Conservation (phyloP, 2,113 vertebrate genomes). For the Hemiscyllium ocellatum region DNA sequence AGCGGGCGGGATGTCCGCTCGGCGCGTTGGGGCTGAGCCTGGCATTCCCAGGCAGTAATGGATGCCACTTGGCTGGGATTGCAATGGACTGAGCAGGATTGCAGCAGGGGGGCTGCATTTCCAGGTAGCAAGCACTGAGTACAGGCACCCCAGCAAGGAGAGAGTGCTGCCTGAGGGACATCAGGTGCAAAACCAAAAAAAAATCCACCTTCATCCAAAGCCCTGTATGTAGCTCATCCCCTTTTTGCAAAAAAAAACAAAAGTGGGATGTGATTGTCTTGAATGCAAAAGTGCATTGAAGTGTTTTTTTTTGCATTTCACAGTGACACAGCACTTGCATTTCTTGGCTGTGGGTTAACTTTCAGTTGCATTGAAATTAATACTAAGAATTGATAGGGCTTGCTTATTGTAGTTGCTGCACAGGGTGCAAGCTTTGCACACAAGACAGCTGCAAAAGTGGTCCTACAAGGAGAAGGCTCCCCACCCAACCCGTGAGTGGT, state of each 20-base stretch:
- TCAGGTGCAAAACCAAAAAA: slow-evolving; percentile 1
- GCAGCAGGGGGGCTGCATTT: not conserved
- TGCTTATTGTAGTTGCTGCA: not conserved
- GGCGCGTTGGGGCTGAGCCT: not conserved
- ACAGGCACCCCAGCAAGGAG: not conserved
- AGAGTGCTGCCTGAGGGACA: not conserved
- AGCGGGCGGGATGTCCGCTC: slow-evolving; percentile 6
- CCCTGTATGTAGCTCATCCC: not conserved
- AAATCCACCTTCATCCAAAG: not conserved
- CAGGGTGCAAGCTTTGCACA: not conserved
- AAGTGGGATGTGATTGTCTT: slow-evolving; percentile 29
- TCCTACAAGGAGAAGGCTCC: not conserved
- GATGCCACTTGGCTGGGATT: slow-evolving; percentile 25
- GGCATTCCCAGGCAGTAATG: slow-evolving; percentile 18
- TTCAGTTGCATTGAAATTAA: slow-evolving; percentile 12
- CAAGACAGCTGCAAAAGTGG: not conserved
- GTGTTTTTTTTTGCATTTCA: not conserved
- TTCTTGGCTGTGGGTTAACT: slow-evolving; percentile 11
- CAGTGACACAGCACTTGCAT: slow-evolving; percentile 1
- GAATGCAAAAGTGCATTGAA: slow-evolving; percentile 20
- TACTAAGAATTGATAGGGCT: not conserved
- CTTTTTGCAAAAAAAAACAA: slow-evolving; percentile 4
- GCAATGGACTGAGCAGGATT: not conserved
- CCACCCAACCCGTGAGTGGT: not conserved
- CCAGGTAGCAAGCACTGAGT: not conserved